These are phyloP conservation scores for Rhodinocichla rosea DNA, from an alignment of 2,113 vertebrate species.

Conservation along the genomic window DNA sequence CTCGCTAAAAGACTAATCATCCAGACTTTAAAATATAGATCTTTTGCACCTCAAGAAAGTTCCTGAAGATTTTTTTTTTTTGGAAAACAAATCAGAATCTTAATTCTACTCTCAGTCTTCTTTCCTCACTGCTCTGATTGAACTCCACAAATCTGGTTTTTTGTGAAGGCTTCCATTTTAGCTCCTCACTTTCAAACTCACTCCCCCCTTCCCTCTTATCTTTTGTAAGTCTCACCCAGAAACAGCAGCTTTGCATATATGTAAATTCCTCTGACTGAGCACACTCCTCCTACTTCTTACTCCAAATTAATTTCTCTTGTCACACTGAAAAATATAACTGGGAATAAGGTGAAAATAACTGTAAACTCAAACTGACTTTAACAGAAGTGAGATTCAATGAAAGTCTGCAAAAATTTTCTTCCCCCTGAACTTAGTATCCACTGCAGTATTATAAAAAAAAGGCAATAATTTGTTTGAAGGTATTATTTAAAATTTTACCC, in stretches of 20 bases:
- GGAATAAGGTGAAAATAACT: not conserved
- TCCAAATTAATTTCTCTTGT: not conserved
- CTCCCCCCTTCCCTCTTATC: not conserved
- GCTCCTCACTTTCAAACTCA: not conserved
- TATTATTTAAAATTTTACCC: not conserved
- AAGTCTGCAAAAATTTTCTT: not conserved
- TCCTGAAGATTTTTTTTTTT: not conserved
- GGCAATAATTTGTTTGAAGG: not conserved
- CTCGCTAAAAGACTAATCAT: not conserved
- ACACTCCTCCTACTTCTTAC: not conserved
- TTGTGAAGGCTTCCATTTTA: not conserved
- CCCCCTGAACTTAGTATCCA: not conserved
- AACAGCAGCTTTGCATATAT: not conserved
- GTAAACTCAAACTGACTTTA: not conserved
- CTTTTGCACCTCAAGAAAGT: not conserved
- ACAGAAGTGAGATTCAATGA: not conserved
- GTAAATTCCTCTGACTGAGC: not conserved
- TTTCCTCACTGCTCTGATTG: not conserved
- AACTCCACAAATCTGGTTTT: rapidly evolving
- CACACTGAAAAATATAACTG: not conserved
- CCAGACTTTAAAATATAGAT: not conserved
- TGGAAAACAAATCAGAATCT: not conserved
- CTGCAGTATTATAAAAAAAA: not conserved
- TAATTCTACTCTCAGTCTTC: not conserved
- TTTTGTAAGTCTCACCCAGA: not conserved